Conservation (phyloP, 2,888 invertebrate species). For the Acrobasis consociella region DNA sequence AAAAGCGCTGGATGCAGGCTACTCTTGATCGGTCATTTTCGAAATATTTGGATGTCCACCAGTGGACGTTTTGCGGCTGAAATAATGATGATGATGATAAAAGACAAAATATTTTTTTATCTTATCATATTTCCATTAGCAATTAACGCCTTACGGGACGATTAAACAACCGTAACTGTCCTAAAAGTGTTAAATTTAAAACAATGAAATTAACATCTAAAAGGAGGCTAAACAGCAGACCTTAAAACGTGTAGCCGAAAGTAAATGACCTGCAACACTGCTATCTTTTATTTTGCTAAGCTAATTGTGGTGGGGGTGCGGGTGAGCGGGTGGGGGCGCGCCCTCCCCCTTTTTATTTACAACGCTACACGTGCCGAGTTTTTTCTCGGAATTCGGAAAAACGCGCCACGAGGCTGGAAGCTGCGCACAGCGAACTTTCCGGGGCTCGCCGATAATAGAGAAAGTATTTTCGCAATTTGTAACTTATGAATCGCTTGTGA, state of each 20-base stretch:
- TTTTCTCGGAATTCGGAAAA: constrained; percentile 20
- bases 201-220: no score
- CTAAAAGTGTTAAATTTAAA: no score
- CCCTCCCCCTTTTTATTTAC: constrained; percentile 22
- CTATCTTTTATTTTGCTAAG: constrained; percentile 23
- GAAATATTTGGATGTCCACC: no score
- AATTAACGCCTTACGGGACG: no score
- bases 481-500: neutral
- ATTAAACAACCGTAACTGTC: no score
- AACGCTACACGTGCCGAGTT: constrained; percentile 24
- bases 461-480: constrained; percentile 6
- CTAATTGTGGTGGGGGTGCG: constrained; percentile 20
- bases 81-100: no score
- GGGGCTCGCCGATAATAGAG: neutral
- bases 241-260: constrained; percentile 13
- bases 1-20: no score
- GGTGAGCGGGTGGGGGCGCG: neutral
- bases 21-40: no score
- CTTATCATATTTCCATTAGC: no score
- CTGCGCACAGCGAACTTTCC: constrained; percentile 6
- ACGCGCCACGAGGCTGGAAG: constrained; percentile 1
- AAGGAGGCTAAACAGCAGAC: neutral
- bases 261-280: constrained; percentile 7
- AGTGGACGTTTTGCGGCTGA: no score
- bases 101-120: no score